These are phyloP conservation scores for Cephonodes hylas DNA, from an alignment of 2,888 invertebrate genomes.

Conservation along the genomic window DNA sequence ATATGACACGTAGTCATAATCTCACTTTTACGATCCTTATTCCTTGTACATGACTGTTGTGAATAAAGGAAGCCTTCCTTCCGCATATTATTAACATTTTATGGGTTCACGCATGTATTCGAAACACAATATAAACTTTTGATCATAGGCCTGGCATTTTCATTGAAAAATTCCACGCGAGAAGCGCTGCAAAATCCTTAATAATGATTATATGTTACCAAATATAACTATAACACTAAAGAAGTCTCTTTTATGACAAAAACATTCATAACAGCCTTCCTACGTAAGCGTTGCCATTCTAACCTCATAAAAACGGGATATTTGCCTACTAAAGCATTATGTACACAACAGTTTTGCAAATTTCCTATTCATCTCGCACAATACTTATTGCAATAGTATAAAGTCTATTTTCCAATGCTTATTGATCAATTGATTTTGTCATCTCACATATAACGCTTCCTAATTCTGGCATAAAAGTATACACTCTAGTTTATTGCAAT, in stretches of 20 bases:
- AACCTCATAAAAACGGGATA: conserved; percentile 76
- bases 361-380: conserved; percentile 4
- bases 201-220: background rate
- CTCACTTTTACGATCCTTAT: no score
- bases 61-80: no score
- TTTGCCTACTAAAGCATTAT: conserved; percentile 71
- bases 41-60: no score
- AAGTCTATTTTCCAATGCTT: background rate
- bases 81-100: background rate
- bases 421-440: background rate
- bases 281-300: conserved; percentile 71
- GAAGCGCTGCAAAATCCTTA: background rate
- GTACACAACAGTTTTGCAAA: conserved; percentile 55
- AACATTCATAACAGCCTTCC: conserved; percentile 66
- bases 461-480: conserved; percentile 74
- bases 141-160: background rate
- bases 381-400: background rate
- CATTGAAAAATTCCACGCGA: background rate
- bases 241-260: conserved; percentile 43
- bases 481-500: conserved; percentile 76
- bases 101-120: background rate
- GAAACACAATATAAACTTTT: background rate
- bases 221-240: conserved; percentile 7
- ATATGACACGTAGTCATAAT: no score
- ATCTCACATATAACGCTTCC: conserved; percentile 46